phyloP scores from a whole-genome alignment of 1,140 invertebrate genomes.

The Megalonaias nervosa region DNA sequence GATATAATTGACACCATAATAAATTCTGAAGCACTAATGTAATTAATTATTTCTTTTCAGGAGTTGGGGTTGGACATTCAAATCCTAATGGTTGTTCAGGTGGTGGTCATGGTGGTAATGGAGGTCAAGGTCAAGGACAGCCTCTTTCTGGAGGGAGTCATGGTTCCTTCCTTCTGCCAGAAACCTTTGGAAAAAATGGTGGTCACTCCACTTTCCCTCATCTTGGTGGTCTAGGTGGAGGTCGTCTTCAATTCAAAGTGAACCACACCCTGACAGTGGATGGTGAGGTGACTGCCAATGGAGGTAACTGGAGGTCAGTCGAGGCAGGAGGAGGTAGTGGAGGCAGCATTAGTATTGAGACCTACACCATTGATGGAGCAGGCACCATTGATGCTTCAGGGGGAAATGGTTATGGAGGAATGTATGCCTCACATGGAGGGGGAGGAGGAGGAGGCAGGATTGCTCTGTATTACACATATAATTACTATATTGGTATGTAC shows the following conservation, averaged over 20 bases:
- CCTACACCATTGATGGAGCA: conserved; percentile 52
- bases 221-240: conserved; percentile 50
- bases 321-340: conserved; percentile 57
- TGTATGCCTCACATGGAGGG: conserved; percentile 42
- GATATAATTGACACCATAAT: no score
- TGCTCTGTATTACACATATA: conserved; percentile 56
- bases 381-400: conserved; percentile 51
- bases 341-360: conserved; percentile 49
- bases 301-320: conserved; percentile 51
- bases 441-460: conserved; percentile 58
- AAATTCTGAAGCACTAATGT: no score
- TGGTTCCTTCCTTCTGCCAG: conserved; percentile 53
- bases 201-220: conserved; percentile 55
- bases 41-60: conserved; percentile 19
- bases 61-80: conserved; percentile 24
- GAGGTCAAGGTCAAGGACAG: conserved; percentile 56
- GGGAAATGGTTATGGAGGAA: conserved; percentile 48
- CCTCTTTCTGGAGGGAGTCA: conserved; percentile 46
- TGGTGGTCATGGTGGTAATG: conserved; percentile 60
- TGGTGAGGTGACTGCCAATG: conserved; percentile 45
- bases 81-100: conserved; percentile 50
- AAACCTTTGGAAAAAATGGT: conserved; percentile 55
- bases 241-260: conserved; percentile 44
- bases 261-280: conserved; percentile 51
- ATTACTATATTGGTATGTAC: conserved; percentile 59